A percentile compares a stretch with the other conserved stretches of the same genome.
phyloP scores from a whole-genome alignment of 2,797 vertebrate genomes.

The Chanos chanos region DNA sequence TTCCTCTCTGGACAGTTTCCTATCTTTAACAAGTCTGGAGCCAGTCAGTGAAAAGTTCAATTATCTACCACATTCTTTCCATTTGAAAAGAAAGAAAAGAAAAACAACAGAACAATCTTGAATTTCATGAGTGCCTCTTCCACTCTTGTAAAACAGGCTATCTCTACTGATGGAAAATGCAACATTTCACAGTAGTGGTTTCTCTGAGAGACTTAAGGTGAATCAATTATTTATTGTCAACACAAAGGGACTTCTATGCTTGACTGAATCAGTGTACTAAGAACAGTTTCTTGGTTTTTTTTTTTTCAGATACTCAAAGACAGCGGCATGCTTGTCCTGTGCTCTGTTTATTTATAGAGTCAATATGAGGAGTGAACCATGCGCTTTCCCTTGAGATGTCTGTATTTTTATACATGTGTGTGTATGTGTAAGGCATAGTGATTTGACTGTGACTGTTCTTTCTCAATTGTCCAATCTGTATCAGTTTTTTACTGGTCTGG shows the following conservation, averaged over 20 bases:
- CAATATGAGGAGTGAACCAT: no score
- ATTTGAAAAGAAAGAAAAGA: background rate
- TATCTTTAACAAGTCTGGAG: background rate
- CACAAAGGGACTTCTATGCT: conserved; percentile 52
- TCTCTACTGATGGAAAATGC: no score
- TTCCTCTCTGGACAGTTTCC: conserved; percentile 20
- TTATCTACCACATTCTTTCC: background rate
- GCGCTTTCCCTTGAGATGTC: no score
- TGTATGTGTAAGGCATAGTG: no score
- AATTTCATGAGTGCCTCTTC: background rate
- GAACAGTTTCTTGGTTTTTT: background rate
- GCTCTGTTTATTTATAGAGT: no score
- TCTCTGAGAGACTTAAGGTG: conserved; percentile 42
- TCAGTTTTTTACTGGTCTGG: no score
- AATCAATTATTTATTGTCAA: conserved; percentile 57
- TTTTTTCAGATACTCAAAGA: background rate
- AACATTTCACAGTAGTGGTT: conserved; percentile 44
- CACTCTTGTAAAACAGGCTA: background rate
- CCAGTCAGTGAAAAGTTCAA: background rate
- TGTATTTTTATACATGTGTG: no score
- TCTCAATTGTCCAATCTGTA: no score
- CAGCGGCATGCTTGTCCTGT: no score
- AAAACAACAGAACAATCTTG: background rate
- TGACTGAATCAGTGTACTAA: no score
- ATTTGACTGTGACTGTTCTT: no score